Evolutionary conservation across 2,113 vertebrate genomes (phyloP).

Genomic region (Rutilus rutilus): DNA sequence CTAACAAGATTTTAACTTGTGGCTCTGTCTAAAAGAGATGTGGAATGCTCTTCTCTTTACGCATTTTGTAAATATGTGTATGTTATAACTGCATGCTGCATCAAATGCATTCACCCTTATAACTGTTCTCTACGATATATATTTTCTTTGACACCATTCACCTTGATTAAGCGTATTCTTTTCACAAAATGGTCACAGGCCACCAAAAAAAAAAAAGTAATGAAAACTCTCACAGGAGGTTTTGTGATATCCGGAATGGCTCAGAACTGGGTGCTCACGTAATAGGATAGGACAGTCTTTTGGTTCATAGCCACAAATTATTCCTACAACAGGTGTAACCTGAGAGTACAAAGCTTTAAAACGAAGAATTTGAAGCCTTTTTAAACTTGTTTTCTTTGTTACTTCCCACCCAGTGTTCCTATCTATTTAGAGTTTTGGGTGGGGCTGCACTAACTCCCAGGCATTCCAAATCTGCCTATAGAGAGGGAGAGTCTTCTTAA

Average conservation of each 20-base stretch:
- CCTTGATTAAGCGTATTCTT: background rate
- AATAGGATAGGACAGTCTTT: background rate
- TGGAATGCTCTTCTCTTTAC: too few species aligned
- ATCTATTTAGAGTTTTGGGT: conserved; percentile 26
- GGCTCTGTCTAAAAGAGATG: too few species aligned
- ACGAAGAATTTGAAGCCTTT: background rate
- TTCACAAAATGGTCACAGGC: background rate
- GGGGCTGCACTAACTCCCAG: conserved; percentile 8
- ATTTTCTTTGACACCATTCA: too few species aligned
- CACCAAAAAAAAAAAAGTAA: background rate
- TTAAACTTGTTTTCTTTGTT: background rate
- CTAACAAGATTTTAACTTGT: too few species aligned
- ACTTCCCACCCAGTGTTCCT: conserved; percentile 24
- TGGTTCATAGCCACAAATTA: background rate
- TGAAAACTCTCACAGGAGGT: conserved; percentile 7
- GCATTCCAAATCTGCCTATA: conserved; percentile 6
- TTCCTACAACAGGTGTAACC: background rate
- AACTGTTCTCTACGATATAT: too few species aligned
- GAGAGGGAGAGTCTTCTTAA: conserved; percentile 10
- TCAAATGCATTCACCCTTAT: too few species aligned
- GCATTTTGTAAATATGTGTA: too few species aligned
- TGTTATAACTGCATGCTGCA: too few species aligned
- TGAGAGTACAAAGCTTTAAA: background rate
- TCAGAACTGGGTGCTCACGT: background rate
- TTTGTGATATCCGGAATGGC: conserved; percentile 6